These are phyloP conservation scores for Aphaenogaster rudis DNA, from an alignment of 1,140 invertebrate genomes.

Conservation along the genomic window DNA sequence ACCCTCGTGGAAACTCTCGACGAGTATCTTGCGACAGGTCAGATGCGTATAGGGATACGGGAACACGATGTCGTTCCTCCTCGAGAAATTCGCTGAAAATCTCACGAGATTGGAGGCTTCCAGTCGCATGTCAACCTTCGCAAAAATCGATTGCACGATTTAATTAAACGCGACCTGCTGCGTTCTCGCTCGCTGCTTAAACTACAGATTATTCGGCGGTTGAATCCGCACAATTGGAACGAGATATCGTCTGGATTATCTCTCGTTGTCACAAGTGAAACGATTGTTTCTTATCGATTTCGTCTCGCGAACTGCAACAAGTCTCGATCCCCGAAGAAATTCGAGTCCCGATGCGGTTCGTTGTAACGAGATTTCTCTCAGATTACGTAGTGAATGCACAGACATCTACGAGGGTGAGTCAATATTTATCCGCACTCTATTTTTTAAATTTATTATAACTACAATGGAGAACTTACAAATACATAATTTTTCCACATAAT, in stretches of 20 bases:
- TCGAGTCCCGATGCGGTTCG: neutral
- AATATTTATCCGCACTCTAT: no score
- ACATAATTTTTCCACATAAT: no score
- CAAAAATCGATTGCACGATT: slow-evolving; percentile 26
- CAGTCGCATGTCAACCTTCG: slow-evolving; percentile 83
- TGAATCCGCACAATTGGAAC: slow-evolving; percentile 5
- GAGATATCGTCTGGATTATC: neutral
- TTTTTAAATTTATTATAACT: no score
- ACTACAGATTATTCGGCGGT: neutral
- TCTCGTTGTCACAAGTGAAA: neutral
- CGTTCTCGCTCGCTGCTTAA: neutral
- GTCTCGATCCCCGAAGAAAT: neutral
- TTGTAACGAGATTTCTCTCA: neutral
- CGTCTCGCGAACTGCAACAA: neutral
- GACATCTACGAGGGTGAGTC: no score
- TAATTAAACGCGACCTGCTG: neutral
- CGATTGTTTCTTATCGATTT: neutral
- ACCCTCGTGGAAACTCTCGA: slow-evolving; percentile 88
- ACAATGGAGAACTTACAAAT: no score
- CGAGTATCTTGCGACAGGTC: slow-evolving; percentile 82
- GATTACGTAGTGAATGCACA: neutral
- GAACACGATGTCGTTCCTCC: slow-evolving; percentile 81
- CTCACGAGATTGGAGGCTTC: slow-evolving; percentile 84
- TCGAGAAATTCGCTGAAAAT: slow-evolving; percentile 85
- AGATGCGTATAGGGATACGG: slow-evolving; percentile 82